phyloP scores from a whole-genome alignment of 2,113 vertebrate genomes.

The Coptodon rendalli region DNA sequence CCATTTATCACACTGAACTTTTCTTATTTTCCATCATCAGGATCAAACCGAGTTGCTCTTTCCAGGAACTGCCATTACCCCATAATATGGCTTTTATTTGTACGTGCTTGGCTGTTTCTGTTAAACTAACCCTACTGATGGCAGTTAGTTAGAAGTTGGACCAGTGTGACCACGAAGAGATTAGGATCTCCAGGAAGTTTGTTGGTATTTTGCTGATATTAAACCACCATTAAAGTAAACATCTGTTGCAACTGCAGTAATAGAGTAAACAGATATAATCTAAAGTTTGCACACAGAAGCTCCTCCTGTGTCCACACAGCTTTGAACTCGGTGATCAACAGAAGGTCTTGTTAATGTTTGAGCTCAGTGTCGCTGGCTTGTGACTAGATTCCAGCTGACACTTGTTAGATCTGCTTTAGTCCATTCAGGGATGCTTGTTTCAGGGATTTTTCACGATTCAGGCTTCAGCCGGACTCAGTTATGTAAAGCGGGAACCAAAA shows the following conservation, averaged over 20 bases:
- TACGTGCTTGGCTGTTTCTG: neutral
- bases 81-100: neutral
- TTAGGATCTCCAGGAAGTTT: neutral
- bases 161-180: neutral
- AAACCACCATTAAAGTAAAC: neutral
- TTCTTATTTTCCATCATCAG: slow-evolving; percentile 8
- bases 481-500: neutral
- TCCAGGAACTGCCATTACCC: neutral
- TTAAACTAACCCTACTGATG: neutral
- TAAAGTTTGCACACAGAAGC: neutral
- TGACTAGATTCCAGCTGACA: slow-evolving; percentile 32
- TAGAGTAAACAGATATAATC: slow-evolving; percentile 7
- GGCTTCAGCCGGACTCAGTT: neutral
- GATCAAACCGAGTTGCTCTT: neutral
- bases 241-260: neutral
- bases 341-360: slow-evolving; percentile 34
- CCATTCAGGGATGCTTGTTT: slow-evolving; percentile 1
- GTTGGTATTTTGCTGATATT: neutral
- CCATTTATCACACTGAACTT: neutral
- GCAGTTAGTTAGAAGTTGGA: neutral
- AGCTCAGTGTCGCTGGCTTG: slow-evolving; percentile 12
- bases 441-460: slow-evolving; percentile 3
- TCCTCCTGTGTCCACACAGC: neutral
- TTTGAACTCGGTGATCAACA: slow-evolving; percentile 19
- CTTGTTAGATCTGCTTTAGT: slow-evolving; percentile 30